Base-by-base conservation (phyloP, 1,140 invertebrate genomes). In the Polypedilum vanderplanki region DNA sequence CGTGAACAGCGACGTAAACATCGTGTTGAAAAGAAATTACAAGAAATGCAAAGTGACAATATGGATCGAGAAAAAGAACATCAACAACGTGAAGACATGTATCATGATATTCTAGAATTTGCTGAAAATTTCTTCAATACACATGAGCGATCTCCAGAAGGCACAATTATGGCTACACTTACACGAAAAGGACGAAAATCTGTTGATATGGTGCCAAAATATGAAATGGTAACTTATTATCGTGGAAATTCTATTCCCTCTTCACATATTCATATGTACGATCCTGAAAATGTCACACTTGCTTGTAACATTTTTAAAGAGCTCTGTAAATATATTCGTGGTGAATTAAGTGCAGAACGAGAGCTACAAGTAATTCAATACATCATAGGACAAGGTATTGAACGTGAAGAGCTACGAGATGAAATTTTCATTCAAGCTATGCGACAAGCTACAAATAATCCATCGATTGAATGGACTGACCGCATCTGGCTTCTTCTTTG, bases 191-290 rank as follows among this genome's bases (percentile, higher is more conserved):
- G 85, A 0, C 83, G 87, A 22, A 93, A 93, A 77, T 89, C 88
- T 41, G 86, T 89, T 77, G 93, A 96, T 80, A 85, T 91, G 74
- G 86, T 96, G 40, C 91, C 92, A 0, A 96, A 96, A 79, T 91
- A 93, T 79, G 95, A 98, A 81, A 97, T 98, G 94, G 89, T 97
- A 0, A 90, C 89, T 0, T 97, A 91, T 83, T 93, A 93, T 77
- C 94, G 95, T 81, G 91, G 89, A 33, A 92, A 90, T 74, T 89
- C 90, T 64, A 98, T 98, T 78, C 93, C 95, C 1, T 96, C 93
- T 75, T 97, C 95, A 0, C 95, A 98, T 83, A 92, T 97, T 79
- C 94, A 96, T 79, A 89, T 98, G 85, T 96, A 96, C 82, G 96
- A 98, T 85, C 93, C 95, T 0, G 95, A 98, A 79, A 97, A 97